Conservation (phyloP, 2,888 invertebrate species). For the Xestia sexstrigata region DNA sequence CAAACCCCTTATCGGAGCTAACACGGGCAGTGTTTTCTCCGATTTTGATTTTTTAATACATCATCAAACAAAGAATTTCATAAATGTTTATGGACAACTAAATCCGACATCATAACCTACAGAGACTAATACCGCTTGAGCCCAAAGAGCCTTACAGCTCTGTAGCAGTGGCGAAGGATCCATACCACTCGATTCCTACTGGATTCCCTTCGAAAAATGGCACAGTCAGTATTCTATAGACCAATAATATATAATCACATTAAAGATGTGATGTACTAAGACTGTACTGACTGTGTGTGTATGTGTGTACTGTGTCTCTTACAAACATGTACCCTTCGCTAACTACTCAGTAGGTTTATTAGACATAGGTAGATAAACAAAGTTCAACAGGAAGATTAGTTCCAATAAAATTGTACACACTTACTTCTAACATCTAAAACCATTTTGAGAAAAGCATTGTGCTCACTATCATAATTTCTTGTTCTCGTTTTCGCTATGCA, state of each 20-base stretch:
- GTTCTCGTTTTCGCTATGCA: constrained; percentile 93
- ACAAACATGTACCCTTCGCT: no score
- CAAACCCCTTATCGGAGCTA: neutral
- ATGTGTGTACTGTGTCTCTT: no score
- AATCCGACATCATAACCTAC: neutral
- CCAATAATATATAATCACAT: no score
- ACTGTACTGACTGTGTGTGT: no score
- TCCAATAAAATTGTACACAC: constrained; percentile 69
- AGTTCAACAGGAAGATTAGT: neutral
- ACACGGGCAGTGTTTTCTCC: neutral
- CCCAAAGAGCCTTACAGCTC: neutral
- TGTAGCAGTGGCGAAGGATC: neutral
- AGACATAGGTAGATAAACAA: neutral
- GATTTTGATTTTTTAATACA: neutral
- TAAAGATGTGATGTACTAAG: no score
- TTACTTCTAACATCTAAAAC: constrained; percentile 94
- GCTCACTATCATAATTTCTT: constrained; percentile 93
- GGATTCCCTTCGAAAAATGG: no score
- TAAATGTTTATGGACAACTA: neutral
- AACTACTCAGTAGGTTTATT: neutral
- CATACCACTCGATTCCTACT: no score
- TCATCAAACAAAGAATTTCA: neutral
- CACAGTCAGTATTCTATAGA: no score
- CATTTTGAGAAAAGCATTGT: constrained; percentile 96
- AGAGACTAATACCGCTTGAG: no score